Evolutionary conservation across 2,797 vertebrate species (phyloP).

Genomic region (Arnoldichthys spilopterus): DNA sequence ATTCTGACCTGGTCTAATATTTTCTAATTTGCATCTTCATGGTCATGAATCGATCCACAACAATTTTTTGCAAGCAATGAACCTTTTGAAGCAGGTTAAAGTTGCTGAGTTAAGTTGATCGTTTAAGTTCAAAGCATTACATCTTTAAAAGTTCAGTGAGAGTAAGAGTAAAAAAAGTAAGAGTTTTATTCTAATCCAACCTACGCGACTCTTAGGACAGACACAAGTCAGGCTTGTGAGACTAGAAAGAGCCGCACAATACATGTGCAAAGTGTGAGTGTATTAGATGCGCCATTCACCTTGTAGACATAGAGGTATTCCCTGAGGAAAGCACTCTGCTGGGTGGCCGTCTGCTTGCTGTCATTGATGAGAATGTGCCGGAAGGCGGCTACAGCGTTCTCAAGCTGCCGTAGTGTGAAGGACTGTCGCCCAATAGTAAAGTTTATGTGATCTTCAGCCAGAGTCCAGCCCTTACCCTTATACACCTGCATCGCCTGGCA

Average conservation of each 20-base stretch:
- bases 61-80: no score
- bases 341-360: slow-evolving; percentile 91
- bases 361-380: slow-evolving; percentile 94
- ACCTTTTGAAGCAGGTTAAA: no score
- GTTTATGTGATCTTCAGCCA: slow-evolving; percentile 98
- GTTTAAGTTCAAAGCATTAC: no score
- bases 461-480: slow-evolving; percentile 93
- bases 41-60: no score
- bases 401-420: slow-evolving; percentile 88
- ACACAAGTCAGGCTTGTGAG: no score
- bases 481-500: slow-evolving; percentile 99
- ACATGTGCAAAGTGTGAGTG: not conserved
- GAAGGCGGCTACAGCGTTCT: slow-evolving; percentile 91
- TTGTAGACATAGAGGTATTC: slow-evolving; percentile 97
- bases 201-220: no score
- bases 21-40: no score
- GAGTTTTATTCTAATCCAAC: no score
- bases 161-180: no score
- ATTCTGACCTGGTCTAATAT: no score
- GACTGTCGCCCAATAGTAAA: slow-evolving; percentile 97
- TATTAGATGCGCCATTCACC: slow-evolving; percentile 68
- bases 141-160: no score
- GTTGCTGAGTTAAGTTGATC: no score
- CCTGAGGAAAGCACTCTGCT: slow-evolving; percentile 93
- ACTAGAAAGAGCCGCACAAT: not conserved